Evolutionary conservation across 2,797 vertebrate genomes (phyloP).

Genomic region (Novumbra hubbsi): DNA sequence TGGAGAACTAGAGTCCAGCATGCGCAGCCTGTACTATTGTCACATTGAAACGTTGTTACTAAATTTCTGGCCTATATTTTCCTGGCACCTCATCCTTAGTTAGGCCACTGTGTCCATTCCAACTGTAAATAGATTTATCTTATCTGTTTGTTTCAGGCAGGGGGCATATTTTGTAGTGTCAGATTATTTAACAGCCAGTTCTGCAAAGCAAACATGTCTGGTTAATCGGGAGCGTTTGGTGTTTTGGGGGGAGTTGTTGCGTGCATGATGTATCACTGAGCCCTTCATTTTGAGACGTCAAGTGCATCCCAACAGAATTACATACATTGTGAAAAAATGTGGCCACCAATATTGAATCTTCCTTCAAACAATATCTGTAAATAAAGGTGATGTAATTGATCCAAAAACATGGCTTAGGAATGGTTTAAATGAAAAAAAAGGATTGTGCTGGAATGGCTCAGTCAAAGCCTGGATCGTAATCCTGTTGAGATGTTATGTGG

Average conservation of each 20-base stretch:
- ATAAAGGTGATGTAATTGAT: no score
- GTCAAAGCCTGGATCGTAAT: no score
- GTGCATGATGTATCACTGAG: neutral
- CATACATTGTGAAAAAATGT: no score
- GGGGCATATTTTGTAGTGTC: constrained; percentile 35
- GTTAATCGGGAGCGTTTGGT: constrained; percentile 35
- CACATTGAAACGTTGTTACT: no score
- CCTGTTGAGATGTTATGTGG: no score
- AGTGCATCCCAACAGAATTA: neutral
- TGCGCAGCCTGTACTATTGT: no score
- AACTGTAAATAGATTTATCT: constrained; percentile 34
- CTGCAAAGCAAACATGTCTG: constrained; percentile 53
- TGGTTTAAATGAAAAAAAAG: no score
- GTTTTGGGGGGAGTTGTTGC: neutral
- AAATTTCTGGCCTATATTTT: constrained; percentile 7
- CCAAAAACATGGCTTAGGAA: no score
- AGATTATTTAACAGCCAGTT: constrained; percentile 36
- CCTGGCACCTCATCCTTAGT: neutral
- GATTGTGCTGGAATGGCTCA: no score
- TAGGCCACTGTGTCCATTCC: constrained; percentile 18
- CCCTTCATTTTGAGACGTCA: neutral
- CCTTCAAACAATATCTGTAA: no score
- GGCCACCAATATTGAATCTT: no score
- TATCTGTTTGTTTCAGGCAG: constrained; percentile 43
- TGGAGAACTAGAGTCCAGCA: neutral